Evolutionary conservation across 2,888 invertebrate species (phyloP).

Genomic region (Miltochrista miniata): DNA sequence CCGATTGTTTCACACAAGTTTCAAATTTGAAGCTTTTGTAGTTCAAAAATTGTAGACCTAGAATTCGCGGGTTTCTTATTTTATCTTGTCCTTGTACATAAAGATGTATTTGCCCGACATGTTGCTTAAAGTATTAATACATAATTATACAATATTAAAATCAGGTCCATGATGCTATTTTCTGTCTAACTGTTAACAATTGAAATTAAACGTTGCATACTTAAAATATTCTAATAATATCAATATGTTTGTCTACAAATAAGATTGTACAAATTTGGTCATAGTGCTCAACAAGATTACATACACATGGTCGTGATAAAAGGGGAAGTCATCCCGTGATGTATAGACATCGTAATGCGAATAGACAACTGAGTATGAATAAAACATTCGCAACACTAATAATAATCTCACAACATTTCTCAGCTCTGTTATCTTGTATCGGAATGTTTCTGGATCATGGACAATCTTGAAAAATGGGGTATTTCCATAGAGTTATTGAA

Average conservation of each 20-base stretch:
- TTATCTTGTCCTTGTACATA: too few relatives aligned
- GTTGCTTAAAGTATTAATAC: too few relatives aligned
- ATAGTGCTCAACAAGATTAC: slow-evolving; percentile 24
- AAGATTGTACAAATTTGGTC: not conserved
- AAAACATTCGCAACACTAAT: slow-evolving; percentile 66
- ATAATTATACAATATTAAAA: too few relatives aligned
- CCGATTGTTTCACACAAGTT: too few relatives aligned
- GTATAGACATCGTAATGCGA: slow-evolving; percentile 62
- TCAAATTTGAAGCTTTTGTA: too few relatives aligned
- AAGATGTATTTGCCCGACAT: too few relatives aligned
- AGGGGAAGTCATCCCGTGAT: slow-evolving; percentile 59
- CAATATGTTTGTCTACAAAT: not conserved
- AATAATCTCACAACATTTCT: slow-evolving; percentile 64
- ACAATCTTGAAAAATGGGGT: not conserved
- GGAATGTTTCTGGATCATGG: slow-evolving; percentile 12
- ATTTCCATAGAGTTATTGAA: slow-evolving; percentile 6
- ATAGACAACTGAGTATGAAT: slow-evolving; percentile 69
- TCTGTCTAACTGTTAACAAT: too few relatives aligned
- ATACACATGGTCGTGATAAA: slow-evolving; percentile 44
- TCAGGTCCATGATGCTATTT: too few relatives aligned
- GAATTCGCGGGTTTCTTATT: too few relatives aligned
- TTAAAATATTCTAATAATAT: too few relatives aligned
- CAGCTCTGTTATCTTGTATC: slow-evolving; percentile 43
- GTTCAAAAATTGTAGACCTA: too few relatives aligned
- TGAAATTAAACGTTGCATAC: too few relatives aligned